These are phyloP conservation scores for Bubo bubo DNA, from an alignment of 2,113 vertebrate genomes.

Conservation along the genomic window DNA sequence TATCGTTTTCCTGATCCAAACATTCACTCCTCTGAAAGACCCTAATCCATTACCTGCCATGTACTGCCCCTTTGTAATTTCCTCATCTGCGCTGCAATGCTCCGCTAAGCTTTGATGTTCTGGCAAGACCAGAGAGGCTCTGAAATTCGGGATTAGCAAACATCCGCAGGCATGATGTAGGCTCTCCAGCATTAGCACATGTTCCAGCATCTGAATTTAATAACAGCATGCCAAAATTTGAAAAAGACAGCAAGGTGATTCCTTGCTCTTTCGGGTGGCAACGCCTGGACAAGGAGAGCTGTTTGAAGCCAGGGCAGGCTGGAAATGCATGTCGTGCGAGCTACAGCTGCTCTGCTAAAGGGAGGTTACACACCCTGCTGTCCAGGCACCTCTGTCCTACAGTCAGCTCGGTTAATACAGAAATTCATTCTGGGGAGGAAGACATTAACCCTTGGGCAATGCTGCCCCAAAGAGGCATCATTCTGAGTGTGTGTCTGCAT, in stretches of 20 bases:
- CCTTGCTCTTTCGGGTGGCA: background rate
- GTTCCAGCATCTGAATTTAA: conserved; percentile 34
- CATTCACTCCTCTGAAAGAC: background rate
- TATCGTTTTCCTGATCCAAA: background rate
- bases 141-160: conserved; percentile 59
- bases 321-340: background rate
- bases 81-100: background rate
- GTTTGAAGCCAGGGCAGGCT: background rate
- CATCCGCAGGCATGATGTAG: conserved; percentile 15
- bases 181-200: background rate
- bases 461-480: background rate
- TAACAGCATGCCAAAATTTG: background rate
- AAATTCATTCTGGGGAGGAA: background rate
- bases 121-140: conserved; percentile 22
- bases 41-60: conserved; percentile 54
- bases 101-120: conserved; percentile 33
- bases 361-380: background rate
- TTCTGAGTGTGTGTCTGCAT: background rate
- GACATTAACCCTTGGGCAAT: background rate
- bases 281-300: background rate
- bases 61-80: conserved; percentile 14
- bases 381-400: background rate
- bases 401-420: background rate
- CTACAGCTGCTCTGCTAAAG: background rate
- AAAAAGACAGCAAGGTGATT: background rate